Percentiles rank a stretch among this genome's conserved stretches.
phyloP scores from a whole-genome alignment of 2,113 vertebrate genomes.

The Callorhinus ursinus region DNA sequence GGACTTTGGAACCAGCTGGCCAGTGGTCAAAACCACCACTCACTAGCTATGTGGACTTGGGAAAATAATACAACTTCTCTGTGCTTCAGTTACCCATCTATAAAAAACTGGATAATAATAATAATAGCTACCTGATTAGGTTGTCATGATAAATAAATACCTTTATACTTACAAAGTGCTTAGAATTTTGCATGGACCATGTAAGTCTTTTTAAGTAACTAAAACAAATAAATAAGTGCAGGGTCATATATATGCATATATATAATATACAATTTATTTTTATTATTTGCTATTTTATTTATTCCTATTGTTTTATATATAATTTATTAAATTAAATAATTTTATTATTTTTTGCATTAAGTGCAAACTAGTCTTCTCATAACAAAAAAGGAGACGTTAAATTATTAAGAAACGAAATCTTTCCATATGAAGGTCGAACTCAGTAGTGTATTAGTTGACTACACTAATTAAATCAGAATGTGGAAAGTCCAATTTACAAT shows the following conservation, averaged over 20 bases:
- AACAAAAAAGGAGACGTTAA: neutral
- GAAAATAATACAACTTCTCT: neutral
- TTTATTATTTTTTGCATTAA: neutral
- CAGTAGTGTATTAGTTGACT: neutral
- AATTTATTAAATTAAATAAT: neutral
- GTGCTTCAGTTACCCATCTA: neutral
- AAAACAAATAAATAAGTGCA: constrained; percentile 17
- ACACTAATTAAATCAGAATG: constrained; percentile 2
- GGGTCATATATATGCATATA: neutral
- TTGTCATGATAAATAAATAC: neutral
- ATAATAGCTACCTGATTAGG: neutral
- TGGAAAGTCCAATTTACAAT: neutral
- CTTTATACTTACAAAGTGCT: neutral
- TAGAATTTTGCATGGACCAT: neutral
- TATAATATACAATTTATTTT: neutral
- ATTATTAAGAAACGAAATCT: constrained; percentile 25
- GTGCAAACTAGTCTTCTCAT: neutral
- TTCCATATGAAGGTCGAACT: neutral
- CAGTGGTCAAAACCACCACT: neutral
- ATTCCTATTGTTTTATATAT: neutral
- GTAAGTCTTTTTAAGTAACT: neutral
- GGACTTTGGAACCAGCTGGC: neutral
- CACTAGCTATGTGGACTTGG: neutral
- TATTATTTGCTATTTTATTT: neutral
- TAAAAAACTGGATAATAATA: neutral